phyloP scores from a whole-genome alignment of 2,888 invertebrate species.

The Tenthredo amoena region DNA sequence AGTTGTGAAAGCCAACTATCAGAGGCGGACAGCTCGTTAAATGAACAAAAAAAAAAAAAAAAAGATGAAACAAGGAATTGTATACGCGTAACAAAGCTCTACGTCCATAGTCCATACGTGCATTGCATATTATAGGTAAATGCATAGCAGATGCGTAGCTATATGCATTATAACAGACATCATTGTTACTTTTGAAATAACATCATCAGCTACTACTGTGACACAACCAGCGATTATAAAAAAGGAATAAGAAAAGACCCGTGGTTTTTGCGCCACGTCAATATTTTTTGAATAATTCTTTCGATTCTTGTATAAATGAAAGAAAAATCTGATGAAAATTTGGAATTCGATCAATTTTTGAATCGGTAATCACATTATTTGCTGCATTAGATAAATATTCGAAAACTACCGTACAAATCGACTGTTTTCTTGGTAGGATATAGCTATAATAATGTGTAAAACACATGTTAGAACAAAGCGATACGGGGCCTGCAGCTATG shows the following conservation, averaged over 20 bases:
- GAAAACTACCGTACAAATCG: neutral
- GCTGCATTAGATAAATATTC: neutral
- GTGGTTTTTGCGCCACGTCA: neutral
- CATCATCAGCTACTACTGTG: neutral
- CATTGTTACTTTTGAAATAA: neutral
- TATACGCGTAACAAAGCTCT: conserved; percentile 1
- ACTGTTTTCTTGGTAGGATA: neutral
- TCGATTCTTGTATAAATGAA: neutral
- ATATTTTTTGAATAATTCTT: neutral
- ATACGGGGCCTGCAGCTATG: neutral
- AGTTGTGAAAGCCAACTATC: conserved; percentile 42
- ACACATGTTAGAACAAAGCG: neutral
- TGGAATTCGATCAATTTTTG: neutral
- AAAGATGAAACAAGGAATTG: neutral
- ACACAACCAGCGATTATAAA: neutral
- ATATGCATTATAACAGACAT: neutral
- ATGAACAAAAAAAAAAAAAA: neutral
- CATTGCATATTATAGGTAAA: conserved; percentile 3
- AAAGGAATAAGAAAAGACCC: neutral
- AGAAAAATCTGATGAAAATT: neutral
- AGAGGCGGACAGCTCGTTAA: conserved; percentile 21
- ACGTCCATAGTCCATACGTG: neutral
- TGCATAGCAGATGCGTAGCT: neutral
- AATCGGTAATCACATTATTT: neutral
- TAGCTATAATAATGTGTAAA: neutral